Percentiles rank a stretch among this genome's conserved stretches.
These are phyloP conservation scores for Onthophagus taurus DNA, from an alignment of 1,140 invertebrate species.

Conservation along the genomic window DNA sequence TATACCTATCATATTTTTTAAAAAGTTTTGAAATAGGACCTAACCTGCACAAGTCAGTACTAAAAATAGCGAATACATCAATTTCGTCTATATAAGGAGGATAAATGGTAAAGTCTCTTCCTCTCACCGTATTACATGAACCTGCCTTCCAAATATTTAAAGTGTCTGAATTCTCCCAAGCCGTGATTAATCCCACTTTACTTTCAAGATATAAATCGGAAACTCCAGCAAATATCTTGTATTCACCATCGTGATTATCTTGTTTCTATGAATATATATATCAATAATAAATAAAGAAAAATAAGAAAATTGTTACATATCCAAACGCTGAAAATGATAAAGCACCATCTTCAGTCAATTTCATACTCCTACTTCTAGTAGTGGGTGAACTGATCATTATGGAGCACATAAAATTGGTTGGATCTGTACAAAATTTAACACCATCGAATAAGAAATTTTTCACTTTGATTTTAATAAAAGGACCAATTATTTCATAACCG, in stretches of 20 bases:
- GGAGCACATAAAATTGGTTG: not conserved
- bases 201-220: not conserved
- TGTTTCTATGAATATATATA: slow-evolving; percentile 3
- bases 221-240: slow-evolving; percentile 2
- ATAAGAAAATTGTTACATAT: no score
- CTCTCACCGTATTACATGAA: slow-evolving; percentile 3
- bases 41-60: slow-evolving; percentile 6
- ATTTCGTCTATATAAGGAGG: slow-evolving; percentile 6
- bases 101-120: slow-evolving; percentile 7
- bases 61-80: slow-evolving; percentile 4
- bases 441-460: not conserved
- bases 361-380: not conserved
- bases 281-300: no score
- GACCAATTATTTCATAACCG: no score
- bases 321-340: not conserved
- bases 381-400: not conserved
- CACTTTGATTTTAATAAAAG: not conserved
- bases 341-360: not conserved
- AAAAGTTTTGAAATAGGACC: no score
- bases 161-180: not conserved
- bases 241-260: not conserved
- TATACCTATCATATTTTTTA: no score
- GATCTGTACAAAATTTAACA: not conserved
- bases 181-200: not conserved
- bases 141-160: not conserved